These are phyloP conservation scores for Eleutherodactylus coqui DNA, from an alignment of 2,797 vertebrate species.

Conservation along the genomic window DNA sequence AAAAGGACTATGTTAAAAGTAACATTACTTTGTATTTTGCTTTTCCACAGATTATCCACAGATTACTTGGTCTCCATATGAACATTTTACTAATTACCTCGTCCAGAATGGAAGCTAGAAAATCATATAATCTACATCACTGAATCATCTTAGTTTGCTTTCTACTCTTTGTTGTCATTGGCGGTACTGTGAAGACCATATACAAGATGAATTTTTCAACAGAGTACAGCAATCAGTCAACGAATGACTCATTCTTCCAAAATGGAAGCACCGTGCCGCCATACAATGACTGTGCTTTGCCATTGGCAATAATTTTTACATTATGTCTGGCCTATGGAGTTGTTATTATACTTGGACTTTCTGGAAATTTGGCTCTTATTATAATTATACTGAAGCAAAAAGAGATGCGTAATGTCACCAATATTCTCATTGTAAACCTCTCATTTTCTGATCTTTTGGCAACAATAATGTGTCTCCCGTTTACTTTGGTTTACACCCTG, in stretches of 20 bases:
- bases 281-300: slow-evolving; percentile 75
- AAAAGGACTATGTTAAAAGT: neutral
- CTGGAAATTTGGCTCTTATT: slow-evolving; percentile 84
- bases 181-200: neutral
- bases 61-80: slow-evolving; percentile 62
- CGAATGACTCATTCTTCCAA: slow-evolving; percentile 70
- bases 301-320: slow-evolving; percentile 80
- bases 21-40: slow-evolving; percentile 46
- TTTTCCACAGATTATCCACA: slow-evolving; percentile 67
- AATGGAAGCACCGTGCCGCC: slow-evolving; percentile 70
- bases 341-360: slow-evolving; percentile 83
- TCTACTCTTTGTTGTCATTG: neutral
- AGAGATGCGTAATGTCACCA: slow-evolving; percentile 88
- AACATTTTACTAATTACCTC: slow-evolving; percentile 35
- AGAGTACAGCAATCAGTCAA: slow-evolving; percentile 70
- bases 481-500: slow-evolving; percentile 86
- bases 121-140: neutral
- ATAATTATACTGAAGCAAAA: slow-evolving; percentile 83
- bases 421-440: slow-evolving; percentile 87
- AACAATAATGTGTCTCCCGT: slow-evolving; percentile 85
- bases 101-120: slow-evolving; percentile 2
- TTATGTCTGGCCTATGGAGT: slow-evolving; percentile 83
- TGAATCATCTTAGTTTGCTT: slow-evolving; percentile 10
- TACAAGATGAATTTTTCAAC: slow-evolving; percentile 73
- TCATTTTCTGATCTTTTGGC: slow-evolving; percentile 86